phyloP scores from a whole-genome alignment of 2,888 invertebrate genomes.

The Blastobasis lacticolella region DNA sequence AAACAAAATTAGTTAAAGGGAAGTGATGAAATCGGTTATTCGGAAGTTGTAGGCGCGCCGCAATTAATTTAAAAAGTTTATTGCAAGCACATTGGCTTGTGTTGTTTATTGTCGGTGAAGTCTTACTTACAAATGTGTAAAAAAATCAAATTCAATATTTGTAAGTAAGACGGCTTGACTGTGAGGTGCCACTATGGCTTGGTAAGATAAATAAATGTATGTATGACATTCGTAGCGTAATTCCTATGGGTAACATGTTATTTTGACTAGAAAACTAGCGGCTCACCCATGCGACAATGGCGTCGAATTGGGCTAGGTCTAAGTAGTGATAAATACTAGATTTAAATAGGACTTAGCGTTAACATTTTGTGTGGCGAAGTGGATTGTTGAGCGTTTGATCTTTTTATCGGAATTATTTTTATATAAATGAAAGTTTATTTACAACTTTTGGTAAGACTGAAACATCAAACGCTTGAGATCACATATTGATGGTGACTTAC shows the following conservation, averaged over 20 bases:
- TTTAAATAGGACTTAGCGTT: constrained; percentile 24
- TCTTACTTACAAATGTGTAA: not conserved
- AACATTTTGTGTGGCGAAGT: constrained; percentile 6
- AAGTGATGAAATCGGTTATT: too few species aligned
- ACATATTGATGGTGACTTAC: constrained; percentile 16
- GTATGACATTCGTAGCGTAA: constrained; percentile 14
- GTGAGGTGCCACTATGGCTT: constrained; percentile 46
- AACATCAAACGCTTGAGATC: constrained; percentile 21
- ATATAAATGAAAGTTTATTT: constrained; percentile 23
- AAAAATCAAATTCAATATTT: not conserved
- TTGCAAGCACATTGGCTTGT: too few species aligned
- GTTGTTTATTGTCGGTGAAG: not conserved
- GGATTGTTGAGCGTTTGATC: constrained; percentile 19
- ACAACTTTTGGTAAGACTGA: constrained; percentile 41
- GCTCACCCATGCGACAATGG: too few species aligned
- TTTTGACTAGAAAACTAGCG: too few species aligned
- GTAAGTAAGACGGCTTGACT: constrained; percentile 14
- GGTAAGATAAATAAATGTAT: constrained; percentile 21
- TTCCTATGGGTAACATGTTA: too few species aligned
- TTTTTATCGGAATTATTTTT: constrained; percentile 15
- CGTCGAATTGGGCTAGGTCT: constrained; percentile 10
- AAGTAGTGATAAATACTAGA: constrained; percentile 27
- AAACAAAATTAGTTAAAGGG: too few species aligned
- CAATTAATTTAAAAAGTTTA: too few species aligned
- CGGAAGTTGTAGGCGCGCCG: too few species aligned